phyloP scores from a whole-genome alignment of 2,888 invertebrate genomes.

The Spodoptera littoralis region DNA sequence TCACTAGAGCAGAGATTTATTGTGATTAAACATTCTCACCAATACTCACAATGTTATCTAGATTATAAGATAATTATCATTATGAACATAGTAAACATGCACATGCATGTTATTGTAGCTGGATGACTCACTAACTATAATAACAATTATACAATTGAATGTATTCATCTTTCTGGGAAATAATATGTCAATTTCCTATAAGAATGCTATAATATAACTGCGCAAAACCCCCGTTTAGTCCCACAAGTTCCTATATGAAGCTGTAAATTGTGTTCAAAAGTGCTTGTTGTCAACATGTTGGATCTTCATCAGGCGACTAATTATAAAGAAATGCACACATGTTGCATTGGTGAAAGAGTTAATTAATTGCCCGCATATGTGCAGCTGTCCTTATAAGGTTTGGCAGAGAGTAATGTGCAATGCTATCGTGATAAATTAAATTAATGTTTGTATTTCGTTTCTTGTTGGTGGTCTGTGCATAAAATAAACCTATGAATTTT shows the following conservation, averaged over 20 bases:
- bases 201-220: too few species aligned
- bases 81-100: slow-evolving; percentile 4
- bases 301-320: not conserved
- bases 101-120: not conserved
- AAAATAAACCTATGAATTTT: not conserved
- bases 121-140: slow-evolving; percentile 1
- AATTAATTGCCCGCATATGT: slow-evolving; percentile 24
- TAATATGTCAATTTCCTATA: too few species aligned
- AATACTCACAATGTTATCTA: slow-evolving; percentile 17
- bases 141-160: not conserved
- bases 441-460: slow-evolving; percentile 7
- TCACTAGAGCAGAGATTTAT: slow-evolving; percentile 12
- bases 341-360: slow-evolving; percentile 14
- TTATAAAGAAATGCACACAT: slow-evolving; percentile 24
- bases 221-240: too few species aligned
- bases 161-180: not conserved
- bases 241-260: not conserved
- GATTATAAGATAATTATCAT: slow-evolving; percentile 7
- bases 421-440: slow-evolving; percentile 1
- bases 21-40: slow-evolving; percentile 9
- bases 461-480: not conserved
- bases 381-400: slow-evolving; percentile 21
- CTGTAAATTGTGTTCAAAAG: not conserved
- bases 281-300: not conserved
- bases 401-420: slow-evolving; percentile 4